A percentile compares a stretch with the other conserved stretches of the same genome.
phyloP scores from a whole-genome alignment of 37 sponge, comb jelly and placozoan species.

The Ianthella basta region DNA sequence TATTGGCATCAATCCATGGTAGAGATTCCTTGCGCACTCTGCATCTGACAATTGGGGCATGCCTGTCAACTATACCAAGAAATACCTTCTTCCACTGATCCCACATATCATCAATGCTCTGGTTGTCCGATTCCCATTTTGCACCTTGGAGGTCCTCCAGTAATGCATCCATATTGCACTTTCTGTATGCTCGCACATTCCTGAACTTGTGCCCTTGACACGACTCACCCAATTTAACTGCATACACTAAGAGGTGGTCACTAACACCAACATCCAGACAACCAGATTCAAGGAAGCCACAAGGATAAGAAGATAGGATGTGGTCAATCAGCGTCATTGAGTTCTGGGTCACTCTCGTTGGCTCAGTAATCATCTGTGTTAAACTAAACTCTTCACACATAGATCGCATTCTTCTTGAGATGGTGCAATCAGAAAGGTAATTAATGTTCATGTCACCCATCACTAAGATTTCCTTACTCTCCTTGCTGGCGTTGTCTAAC shows the following conservation, averaged over 20 bases:
- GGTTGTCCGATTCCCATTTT: neutral
- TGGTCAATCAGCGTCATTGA: slow-evolving; percentile 5
- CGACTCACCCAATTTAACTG: neutral
- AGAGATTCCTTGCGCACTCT: too few relatives aligned
- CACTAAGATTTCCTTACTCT: slow-evolving; percentile 1
- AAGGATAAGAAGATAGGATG: neutral
- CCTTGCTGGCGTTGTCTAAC: neutral
- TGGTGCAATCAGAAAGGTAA: slow-evolving; percentile 1
- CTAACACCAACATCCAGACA: slow-evolving; percentile 17
- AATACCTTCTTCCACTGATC: too few relatives aligned
- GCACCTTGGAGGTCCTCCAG: neutral
- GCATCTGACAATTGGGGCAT: too few relatives aligned
- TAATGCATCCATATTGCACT: neutral
- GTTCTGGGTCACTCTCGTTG: slow-evolving; percentile 14
- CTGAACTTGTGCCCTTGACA: neutral
- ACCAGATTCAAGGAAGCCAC: neutral
- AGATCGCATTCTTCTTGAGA: neutral
- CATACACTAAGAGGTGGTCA: neutral
- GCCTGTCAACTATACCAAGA: too few relatives aligned
- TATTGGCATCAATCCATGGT: neutral
- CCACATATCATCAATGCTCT: too few relatives aligned
- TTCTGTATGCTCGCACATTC: neutral
- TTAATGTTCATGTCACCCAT: slow-evolving; percentile 17
- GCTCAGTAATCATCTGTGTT: neutral
- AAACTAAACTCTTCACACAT: neutral